These are phyloP conservation scores for Orussus abietinus DNA, from an alignment of 1,140 invertebrate species.

Conservation along the genomic window DNA sequence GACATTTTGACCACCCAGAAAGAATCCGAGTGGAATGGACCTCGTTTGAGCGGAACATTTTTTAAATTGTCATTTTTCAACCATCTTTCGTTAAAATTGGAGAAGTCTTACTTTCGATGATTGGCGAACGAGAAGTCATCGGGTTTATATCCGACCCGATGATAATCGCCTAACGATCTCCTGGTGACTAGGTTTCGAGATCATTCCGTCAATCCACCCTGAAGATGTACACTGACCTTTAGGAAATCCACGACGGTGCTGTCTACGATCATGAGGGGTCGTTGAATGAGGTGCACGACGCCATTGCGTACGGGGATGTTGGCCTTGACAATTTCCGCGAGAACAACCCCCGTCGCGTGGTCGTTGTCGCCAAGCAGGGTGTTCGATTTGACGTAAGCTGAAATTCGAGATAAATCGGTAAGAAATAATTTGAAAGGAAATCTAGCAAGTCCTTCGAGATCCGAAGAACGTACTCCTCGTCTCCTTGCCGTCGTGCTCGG, in stretches of 20 bases:
- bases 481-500: conserved; percentile 57
- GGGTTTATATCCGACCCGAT: too few species aligned
- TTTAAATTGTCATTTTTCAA: too few species aligned
- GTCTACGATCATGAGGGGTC: conserved; percentile 86
- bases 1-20: too few species aligned
- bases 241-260: conserved; percentile 79
- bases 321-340: conserved; percentile 82
- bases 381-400: conserved; percentile 85
- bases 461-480: conserved; percentile 58
- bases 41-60: too few species aligned
- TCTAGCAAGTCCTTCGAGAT: conserved; percentile 41
- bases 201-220: too few species aligned
- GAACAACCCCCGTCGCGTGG: conserved; percentile 75
- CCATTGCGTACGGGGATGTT: conserved; percentile 92
- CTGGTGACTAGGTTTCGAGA: too few species aligned
- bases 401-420: conserved; percentile 25
- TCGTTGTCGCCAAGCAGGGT: conserved; percentile 72
- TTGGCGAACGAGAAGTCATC: too few species aligned
- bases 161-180: too few species aligned
- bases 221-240: conserved; percentile 76
- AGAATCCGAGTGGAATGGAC: too few species aligned
- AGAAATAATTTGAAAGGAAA: conserved; percentile 7
- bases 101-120: too few species aligned
- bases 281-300: conserved; percentile 86
- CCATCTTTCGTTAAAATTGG: too few species aligned